Conservation (phyloP, 2,888 invertebrate genomes). For the Pasiphila rectangulata region DNA sequence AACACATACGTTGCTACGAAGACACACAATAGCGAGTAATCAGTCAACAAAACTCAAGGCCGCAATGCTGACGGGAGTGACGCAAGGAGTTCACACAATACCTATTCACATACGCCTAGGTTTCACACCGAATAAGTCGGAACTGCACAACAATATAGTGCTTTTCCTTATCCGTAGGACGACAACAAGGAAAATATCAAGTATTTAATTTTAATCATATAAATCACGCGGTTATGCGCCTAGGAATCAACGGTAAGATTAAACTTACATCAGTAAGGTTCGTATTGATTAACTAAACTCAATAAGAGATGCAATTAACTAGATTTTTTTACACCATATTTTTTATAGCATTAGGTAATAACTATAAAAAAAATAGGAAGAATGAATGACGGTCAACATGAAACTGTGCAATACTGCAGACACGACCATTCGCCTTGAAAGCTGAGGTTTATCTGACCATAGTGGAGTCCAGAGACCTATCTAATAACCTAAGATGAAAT, state of each 20-base stretch:
- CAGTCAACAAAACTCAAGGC: slow-evolving; percentile 70
- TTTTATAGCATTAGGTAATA: too few species aligned
- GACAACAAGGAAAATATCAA: slow-evolving; percentile 3
- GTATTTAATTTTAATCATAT: too few species aligned
- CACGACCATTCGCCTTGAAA: slow-evolving; percentile 38
- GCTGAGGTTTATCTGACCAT: slow-evolving; percentile 40
- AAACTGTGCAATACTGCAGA: slow-evolving; percentile 3
- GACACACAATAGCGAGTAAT: slow-evolving; percentile 56
- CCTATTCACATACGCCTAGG: background rate
- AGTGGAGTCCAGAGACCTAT: slow-evolving; percentile 29
- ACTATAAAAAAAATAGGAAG: too few species aligned
- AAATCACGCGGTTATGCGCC: too few species aligned
- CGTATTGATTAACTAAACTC: background rate
- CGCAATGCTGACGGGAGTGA: slow-evolving; percentile 32
- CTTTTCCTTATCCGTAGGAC: background rate
- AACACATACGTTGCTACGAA: slow-evolving; percentile 15
- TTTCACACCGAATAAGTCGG: slow-evolving; percentile 12
- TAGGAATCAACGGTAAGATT: slow-evolving; percentile 10
- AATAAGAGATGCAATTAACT: slow-evolving; percentile 2
- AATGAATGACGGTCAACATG: too few species aligned
- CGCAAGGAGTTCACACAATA: slow-evolving; percentile 15
- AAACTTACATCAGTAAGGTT: slow-evolving; percentile 4
- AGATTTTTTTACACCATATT: too few species aligned
- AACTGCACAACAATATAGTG: background rate
- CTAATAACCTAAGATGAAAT: slow-evolving; percentile 38